phyloP scores from a whole-genome alignment of 35 echinoderm and acorn worm species.

The Ophiothrix spiculata region DNA sequence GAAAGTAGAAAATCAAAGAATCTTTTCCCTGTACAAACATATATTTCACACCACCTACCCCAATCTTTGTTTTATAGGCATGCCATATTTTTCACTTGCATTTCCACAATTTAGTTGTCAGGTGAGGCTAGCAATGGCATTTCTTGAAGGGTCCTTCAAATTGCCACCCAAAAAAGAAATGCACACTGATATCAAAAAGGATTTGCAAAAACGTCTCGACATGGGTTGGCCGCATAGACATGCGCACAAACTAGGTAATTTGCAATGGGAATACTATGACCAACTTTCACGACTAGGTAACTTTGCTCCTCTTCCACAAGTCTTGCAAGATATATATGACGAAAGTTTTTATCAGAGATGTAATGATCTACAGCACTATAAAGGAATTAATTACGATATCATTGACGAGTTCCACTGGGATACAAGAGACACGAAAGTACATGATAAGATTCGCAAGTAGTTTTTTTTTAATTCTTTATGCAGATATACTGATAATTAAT shows the following conservation, averaged over 20 bases:
- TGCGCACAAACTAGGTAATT: conserved; percentile 50
- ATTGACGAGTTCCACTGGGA: conserved; percentile 20
- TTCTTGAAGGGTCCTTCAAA: conserved; percentile 57
- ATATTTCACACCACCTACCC: conserved; percentile 61
- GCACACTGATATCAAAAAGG: conserved; percentile 38
- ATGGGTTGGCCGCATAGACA: conserved; percentile 39
- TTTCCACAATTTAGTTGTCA: conserved; percentile 6
- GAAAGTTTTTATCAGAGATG: neutral
- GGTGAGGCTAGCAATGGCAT: conserved; percentile 40
- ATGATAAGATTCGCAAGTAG: too few species aligned
- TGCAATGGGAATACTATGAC: conserved; percentile 76
- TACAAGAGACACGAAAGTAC: too few species aligned
- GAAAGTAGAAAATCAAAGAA: too few species aligned
- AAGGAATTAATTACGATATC: conserved; percentile 54
- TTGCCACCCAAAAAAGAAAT: conserved; percentile 68
- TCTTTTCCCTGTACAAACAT: conserved; percentile 79
- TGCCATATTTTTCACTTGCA: neutral
- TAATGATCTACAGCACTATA: conserved; percentile 53
- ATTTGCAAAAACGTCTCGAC: conserved; percentile 25
- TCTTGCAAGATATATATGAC: conserved; percentile 52
- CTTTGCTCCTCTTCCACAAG: neutral
- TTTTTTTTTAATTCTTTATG: too few species aligned
- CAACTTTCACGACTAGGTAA: conserved; percentile 26
- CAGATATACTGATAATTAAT: too few species aligned
- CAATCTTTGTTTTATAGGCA: conserved; percentile 60